Conservation (phyloP, 2,113 vertebrate genomes). For the Chionodraco myersi region DNA sequence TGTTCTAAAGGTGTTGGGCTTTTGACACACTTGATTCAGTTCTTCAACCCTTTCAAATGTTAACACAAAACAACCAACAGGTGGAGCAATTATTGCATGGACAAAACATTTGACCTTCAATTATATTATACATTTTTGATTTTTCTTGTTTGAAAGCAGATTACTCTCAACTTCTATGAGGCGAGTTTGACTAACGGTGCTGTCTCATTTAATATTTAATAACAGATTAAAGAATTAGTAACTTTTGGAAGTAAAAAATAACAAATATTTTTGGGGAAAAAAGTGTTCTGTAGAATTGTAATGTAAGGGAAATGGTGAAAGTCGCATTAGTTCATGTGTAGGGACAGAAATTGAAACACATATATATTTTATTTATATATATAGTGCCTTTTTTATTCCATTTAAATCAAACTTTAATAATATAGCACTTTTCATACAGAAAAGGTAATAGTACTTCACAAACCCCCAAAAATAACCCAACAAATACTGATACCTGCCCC, state of each 20-base stretch:
- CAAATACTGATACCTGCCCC: too few relatives aligned
- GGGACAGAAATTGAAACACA: not conserved
- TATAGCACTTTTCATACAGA: not conserved
- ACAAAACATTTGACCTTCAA: slow-evolving; percentile 6
- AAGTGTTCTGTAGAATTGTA: not conserved
- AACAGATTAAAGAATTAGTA: not conserved
- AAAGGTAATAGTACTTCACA: too few relatives aligned
- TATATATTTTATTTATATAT: not conserved
- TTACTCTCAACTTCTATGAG: slow-evolving; percentile 1
- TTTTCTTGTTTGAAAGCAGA: not conserved
- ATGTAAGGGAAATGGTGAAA: too few relatives aligned
- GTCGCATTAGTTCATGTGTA: not conserved
- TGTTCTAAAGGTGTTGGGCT: not conserved
- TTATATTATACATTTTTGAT: not conserved
- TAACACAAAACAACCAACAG: slow-evolving; percentile 64
- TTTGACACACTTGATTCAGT: not conserved
- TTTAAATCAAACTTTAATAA: not conserved
- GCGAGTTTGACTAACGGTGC: not conserved
- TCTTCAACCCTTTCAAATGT: not conserved
- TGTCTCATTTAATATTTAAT: slow-evolving; percentile 5
- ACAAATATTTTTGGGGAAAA: not conserved
- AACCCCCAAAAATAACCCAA: too few relatives aligned
- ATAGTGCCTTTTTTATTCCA: not conserved
- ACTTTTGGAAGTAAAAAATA: not conserved
- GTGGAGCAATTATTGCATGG: slow-evolving; percentile 61